These are phyloP conservation scores for Artemia sp. DNA, from an alignment of 2,888 invertebrate species.

Conservation along the genomic window DNA sequence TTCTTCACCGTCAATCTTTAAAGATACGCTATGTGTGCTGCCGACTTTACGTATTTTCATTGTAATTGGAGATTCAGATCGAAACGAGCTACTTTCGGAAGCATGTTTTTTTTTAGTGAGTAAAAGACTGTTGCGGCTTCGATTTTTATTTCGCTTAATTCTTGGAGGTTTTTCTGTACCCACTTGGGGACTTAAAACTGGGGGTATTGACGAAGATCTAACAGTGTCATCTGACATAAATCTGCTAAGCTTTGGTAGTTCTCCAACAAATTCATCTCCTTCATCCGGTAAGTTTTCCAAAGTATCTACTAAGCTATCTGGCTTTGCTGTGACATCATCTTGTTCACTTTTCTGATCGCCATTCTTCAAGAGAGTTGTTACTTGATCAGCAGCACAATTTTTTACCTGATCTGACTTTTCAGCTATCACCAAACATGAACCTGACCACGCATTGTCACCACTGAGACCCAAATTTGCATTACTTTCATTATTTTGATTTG, in stretches of 20 bases:
- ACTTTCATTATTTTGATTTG: not conserved
- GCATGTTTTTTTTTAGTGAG: too few species aligned
- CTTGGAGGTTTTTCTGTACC: too few species aligned
- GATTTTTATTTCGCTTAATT: too few species aligned
- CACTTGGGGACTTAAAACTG: not conserved
- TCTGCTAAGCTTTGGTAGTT: not conserved
- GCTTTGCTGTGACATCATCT: too few species aligned
- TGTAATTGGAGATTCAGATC: not conserved
- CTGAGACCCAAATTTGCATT: not conserved
- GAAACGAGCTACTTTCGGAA: not conserved
- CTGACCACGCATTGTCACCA: not conserved
- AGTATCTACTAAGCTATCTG: too few species aligned
- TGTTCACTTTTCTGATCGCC: too few species aligned
- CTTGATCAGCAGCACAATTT: not conserved
- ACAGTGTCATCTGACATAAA: constrained; percentile 1
- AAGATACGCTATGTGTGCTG: not conserved
- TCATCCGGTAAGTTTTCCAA: not conserved
- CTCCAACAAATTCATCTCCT: not conserved
- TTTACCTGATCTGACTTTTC: not conserved
- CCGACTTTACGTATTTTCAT: not conserved
- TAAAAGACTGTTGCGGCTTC: too few species aligned
- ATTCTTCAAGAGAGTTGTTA: not conserved
- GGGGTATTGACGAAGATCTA: not conserved
- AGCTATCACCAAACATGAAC: not conserved
- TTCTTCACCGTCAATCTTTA: not conserved